Base-by-base conservation (phyloP, 1,140 invertebrate genomes). In the Euwallacea similis region DNA sequence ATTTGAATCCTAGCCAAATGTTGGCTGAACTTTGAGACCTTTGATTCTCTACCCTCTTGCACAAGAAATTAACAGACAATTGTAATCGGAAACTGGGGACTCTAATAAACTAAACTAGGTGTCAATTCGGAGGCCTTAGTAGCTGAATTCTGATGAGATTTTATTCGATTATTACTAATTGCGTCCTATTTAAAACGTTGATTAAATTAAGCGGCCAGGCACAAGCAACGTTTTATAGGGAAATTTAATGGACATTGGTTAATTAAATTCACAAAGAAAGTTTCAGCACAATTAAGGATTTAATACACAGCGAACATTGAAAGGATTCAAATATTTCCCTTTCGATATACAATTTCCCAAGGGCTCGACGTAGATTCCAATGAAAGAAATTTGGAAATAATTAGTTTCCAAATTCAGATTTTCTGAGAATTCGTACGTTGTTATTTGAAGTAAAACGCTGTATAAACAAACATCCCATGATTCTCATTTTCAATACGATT, bases 401-500 rank as follows among this genome's bases (percentile, higher is more conserved):
- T 60, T 68, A 68, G 66, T 50, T 68, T 60, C 44, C 9, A 13
- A 60, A 41, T 50, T 46, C 41, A 44, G 44, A 59, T 58, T 33
- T 68, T 33, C 10, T 15, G 3, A 0, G 65, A 13, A 42, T 54
- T 46, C 54, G 9, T 47, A 15, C 11, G 33, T 11, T 60, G 60
- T 68, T 68, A 59, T 58, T 43, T 46, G 9, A 54, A 68, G 47
- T 68, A 68, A 68, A 68, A 60, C 42, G 56, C 55, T 47, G 42
- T 16, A 59, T 47, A 68, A 68, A 68, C 56, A 68, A 68, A 68
- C 43, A 59, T 58, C 55, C 43, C 66, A 68, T 68, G 66, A 68
- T 68, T 68, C 66, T 47, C 54, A 60, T 68, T 68, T 68, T 68
- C 66, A 68, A 68, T 68, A 33, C 66, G 66, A 68, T 68, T 59